These are phyloP conservation scores for Protobothrops flavoviridis DNA, from an alignment of 2,113 vertebrate species.

Conservation along the genomic window DNA sequence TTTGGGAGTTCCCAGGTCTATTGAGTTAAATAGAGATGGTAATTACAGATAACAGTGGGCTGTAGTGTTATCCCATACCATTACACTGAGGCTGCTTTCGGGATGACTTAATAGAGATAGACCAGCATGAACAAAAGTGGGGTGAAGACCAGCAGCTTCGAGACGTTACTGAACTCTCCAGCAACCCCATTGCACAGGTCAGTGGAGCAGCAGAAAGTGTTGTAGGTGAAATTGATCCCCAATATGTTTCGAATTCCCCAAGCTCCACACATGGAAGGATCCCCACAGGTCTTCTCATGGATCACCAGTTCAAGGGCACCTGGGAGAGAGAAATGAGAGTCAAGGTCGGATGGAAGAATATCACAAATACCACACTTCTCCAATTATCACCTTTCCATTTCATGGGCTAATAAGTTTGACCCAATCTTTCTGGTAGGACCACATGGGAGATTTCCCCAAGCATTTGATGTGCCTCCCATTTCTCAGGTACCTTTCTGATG, in stretches of 20 bases:
- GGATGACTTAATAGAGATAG: background rate
- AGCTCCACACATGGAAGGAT: constrained; percentile 62
- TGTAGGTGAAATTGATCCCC: constrained; percentile 71
- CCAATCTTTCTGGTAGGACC: background rate
- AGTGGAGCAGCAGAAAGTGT: constrained; percentile 69
- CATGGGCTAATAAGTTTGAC: too few species aligned
- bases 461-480: background rate
- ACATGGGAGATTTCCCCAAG: background rate
- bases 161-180: constrained; percentile 24
- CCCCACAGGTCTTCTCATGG: constrained; percentile 72
- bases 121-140: background rate
- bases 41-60: background rate
- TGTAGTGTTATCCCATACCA: background rate
- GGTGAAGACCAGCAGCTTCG: background rate
- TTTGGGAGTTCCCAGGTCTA: background rate
- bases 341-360: background rate
- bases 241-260: constrained; percentile 61
- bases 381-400: background rate
- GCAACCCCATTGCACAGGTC: constrained; percentile 72
- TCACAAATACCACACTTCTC: background rate
- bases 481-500: background rate
- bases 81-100: background rate
- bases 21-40: background rate
- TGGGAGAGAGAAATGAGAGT: background rate
- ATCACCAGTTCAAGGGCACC: constrained; percentile 21